phyloP scores from a whole-genome alignment of 2,113 vertebrate species.

The Pseudorectes ferrugineus region DNA sequence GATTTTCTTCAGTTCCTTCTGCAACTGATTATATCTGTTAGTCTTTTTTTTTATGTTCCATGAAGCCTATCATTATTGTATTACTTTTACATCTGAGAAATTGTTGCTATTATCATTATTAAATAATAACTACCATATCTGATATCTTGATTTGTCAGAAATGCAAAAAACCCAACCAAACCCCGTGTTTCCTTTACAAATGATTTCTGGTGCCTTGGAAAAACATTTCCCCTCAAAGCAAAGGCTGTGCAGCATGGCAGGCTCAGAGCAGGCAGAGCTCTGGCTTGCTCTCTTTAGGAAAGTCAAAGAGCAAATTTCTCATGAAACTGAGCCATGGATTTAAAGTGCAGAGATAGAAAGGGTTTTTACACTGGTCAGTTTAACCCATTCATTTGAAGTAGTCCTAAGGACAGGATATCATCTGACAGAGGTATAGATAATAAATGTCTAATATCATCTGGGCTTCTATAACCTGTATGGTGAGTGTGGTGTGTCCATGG shows the following conservation, averaged over 20 bases:
- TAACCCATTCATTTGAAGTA: background rate
- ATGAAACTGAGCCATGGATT: background rate
- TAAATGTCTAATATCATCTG: background rate
- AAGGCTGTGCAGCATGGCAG: background rate
- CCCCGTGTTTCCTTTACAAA: background rate
- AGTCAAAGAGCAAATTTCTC: background rate
- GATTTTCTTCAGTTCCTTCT: slow-evolving; percentile 46
- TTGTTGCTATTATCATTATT: slow-evolving; percentile 53
- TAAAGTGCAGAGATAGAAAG: background rate
- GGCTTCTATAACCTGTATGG: background rate
- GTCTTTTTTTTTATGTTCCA: background rate
- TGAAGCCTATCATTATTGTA: slow-evolving; percentile 51
- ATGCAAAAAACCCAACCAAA: background rate
- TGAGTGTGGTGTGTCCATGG: background rate
- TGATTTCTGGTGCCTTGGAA: background rate
- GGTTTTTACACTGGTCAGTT: background rate
- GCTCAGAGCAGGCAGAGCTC: background rate
- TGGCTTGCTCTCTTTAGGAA: background rate
- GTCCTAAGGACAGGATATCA: background rate
- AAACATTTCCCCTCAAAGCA: background rate
- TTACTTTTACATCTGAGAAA: slow-evolving; percentile 62
- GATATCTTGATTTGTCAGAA: slow-evolving; percentile 24
- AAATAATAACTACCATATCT: slow-evolving; percentile 51
- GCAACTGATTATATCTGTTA: slow-evolving; percentile 62
- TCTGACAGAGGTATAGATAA: background rate